These are phyloP conservation scores for Andricus grossulariae DNA, from an alignment of 1,140 invertebrate species.

Conservation along the genomic window DNA sequence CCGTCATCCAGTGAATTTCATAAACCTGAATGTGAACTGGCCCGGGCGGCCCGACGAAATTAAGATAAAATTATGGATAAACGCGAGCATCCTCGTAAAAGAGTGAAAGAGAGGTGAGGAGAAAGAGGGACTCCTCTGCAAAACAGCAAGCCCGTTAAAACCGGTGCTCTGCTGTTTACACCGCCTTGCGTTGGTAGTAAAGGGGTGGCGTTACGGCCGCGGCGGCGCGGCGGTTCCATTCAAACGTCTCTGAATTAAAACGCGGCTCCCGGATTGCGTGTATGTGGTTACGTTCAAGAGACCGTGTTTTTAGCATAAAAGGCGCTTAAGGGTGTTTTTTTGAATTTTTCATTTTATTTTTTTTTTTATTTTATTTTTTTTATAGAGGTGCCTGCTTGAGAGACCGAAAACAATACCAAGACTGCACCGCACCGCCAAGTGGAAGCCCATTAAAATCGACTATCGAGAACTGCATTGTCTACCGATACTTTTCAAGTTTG, in stretches of 20 bases:
- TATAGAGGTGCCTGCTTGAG: conserved; percentile 2
- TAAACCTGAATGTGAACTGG: conserved; percentile 61
- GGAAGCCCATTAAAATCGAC: conserved; percentile 20
- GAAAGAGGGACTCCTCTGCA: conserved; percentile 41
- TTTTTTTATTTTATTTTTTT: too few species aligned
- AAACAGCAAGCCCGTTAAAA: conserved; percentile 45
- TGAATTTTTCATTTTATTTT: too few species aligned
- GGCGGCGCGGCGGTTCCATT: conserved; percentile 55
- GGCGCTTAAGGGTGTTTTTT: conserved; percentile 7
- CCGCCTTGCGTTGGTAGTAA: conserved; percentile 45
- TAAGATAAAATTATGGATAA: conserved; percentile 73
- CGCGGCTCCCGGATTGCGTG: conserved; percentile 51
- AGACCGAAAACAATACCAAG: conserved; percentile 22
- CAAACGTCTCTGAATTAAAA: conserved; percentile 60
- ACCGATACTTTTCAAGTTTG: conserved; percentile 23
- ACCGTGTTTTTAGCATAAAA: conserved; percentile 2
- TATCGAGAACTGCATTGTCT: conserved; percentile 19
- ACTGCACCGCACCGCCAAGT: not conserved
- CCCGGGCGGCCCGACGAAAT: conserved; percentile 58
- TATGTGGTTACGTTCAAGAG: conserved; percentile 37
- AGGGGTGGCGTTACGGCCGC: too few species aligned
- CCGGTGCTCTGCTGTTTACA: conserved; percentile 50
- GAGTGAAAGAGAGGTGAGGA: conserved; percentile 37
- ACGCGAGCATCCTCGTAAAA: conserved; percentile 58
- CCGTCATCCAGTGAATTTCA: conserved; percentile 62